Evolutionary conservation across 2,888 invertebrate genomes (phyloP), one percentile per base, ranked within the genome.

Genomic region (Latrodectus elegans): DNA sequence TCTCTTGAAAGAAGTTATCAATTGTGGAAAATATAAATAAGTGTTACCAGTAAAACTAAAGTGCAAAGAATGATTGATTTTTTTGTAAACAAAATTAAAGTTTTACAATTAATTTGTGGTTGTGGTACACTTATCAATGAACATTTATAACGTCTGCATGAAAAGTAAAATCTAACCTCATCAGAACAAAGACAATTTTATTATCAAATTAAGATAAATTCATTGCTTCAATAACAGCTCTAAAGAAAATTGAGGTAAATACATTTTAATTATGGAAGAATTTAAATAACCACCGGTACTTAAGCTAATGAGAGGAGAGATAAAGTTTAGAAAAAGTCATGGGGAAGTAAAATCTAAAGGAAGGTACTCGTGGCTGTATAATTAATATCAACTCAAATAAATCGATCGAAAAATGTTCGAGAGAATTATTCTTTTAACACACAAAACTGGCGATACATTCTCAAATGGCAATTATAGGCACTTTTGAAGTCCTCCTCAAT

Each of bases 231-330:
- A n/a, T n/a, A 55, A n/a, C 81, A 74, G 49, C 65, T 51, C 26
- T 49, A 60, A 55, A 49, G 72, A 80, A 80, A 17, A 64, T 38
- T 15, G 53, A 53, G 52, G 64, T 73, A 81, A 81, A 52, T 74
- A 81, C 73, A 81, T 81, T 81, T 81, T 81, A 81, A 81, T 81
- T 81, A 81, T 60, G 74, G 53, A 38, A 26, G 71, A 81, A 73
- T 81, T 81, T 73, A 74, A 81, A 81, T 81, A 81, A 73, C 73
- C 81, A 81, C 52, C 73, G 67, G 74, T 81, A 74, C 73, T 81
- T 81, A 67, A 81, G 81, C 81, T 74, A 74, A 81, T 81, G 73
- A 81, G 72, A 67, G 67, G 26, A 67, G 73, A 74, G 65, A 73
- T 74, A 74, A 51, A 74, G 65, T 53, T 67, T 67, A 26, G 52